Percentiles rank a stretch among this genome's conserved stretches.
Evolutionary conservation across 1,140 invertebrate genomes (phyloP).

Genomic region (Bilobella aurantiaca): DNA sequence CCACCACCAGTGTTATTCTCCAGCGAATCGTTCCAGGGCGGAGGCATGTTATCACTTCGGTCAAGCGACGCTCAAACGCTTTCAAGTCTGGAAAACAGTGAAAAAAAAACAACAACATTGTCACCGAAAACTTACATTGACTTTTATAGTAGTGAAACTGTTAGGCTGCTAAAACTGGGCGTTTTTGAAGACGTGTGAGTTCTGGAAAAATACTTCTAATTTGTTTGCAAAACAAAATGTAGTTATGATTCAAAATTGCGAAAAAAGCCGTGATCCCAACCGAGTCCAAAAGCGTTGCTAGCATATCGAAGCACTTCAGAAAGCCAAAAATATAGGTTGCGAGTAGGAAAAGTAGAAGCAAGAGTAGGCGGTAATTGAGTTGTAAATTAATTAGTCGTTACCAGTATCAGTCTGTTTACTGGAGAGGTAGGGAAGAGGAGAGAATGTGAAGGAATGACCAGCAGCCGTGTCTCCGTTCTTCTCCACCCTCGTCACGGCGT

Average conservation of each 20-base stretch:
- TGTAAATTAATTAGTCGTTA: neutral
- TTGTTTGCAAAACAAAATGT: too few relatives aligned
- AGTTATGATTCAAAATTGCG: too few relatives aligned
- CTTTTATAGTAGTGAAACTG: neutral
- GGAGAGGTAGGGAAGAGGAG: conserved; percentile 10
- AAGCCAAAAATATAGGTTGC: neutral
- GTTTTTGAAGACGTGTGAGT: too few relatives aligned
- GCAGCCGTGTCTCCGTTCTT: neutral
- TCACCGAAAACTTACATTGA: neutral
- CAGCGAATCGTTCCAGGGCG: conserved; percentile 83
- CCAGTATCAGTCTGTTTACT: neutral
- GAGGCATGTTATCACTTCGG: conserved; percentile 89
- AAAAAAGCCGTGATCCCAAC: too few relatives aligned
- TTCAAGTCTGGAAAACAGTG: conserved; percentile 85
- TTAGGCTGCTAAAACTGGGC: too few relatives aligned
- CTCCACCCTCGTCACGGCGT: neutral
- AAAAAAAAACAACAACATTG: conserved; percentile 33
- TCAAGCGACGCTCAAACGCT: conserved; percentile 87
- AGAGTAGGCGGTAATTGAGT: neutral
- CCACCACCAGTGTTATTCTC: conserved; percentile 74
- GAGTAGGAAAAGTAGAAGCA: neutral
- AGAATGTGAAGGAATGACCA: neutral
- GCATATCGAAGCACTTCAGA: too few relatives aligned
- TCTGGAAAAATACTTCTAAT: too few relatives aligned
- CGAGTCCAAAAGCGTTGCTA: too few relatives aligned